Evolutionary conservation across 2,888 invertebrate species (phyloP), one percentile per base, ranked within the genome.

Genomic region (Marasmarcha lunaedactyla): DNA sequence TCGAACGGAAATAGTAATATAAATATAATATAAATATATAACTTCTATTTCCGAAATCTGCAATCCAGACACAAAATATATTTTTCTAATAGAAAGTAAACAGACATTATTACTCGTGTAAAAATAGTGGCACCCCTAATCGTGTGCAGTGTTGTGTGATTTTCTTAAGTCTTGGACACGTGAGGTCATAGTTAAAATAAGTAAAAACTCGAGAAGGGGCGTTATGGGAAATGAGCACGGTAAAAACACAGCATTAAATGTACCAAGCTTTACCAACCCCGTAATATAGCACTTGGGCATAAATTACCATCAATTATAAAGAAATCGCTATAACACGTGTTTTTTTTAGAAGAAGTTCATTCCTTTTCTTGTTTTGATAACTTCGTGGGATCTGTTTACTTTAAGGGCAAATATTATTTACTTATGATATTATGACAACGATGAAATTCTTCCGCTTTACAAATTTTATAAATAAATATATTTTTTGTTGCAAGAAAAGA

Each of bases 201-300:
- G 76, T 76, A 78, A 78, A 73, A 78, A 76, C 67, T 64, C 63
- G 62, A 74, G 79, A 67, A 63, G 70, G 84, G 84, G 83, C 81
- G 84, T 84, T 84, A 84, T 84, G 84, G 84, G 84, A 84, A 76
- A 56, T 69, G 84, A 81, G 55, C 84, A 84, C 79, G 63, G 78
- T 78, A 77, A 78, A 79, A 71, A 61, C 69, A 67, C 70, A 30
- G 30, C 51, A 56, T 63, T 56, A 66, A 70, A 55, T 64, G 63
- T 55, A 56, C 58, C 62, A 67, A 61, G 65, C 70, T 66, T 73
- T 77, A 74, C 73, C 66, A 63, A 64, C 63, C 64, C 20, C 56
- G 63, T 71, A 65, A 56, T 67, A 63, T 66, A 60, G 55, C 61
- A 64, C 63, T 69, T 66, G 50, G 44, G 56, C 63, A 60, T 67